Evolutionary conservation across 2,113 vertebrate species (phyloP).

Genomic region (Myocastor coypus): DNA sequence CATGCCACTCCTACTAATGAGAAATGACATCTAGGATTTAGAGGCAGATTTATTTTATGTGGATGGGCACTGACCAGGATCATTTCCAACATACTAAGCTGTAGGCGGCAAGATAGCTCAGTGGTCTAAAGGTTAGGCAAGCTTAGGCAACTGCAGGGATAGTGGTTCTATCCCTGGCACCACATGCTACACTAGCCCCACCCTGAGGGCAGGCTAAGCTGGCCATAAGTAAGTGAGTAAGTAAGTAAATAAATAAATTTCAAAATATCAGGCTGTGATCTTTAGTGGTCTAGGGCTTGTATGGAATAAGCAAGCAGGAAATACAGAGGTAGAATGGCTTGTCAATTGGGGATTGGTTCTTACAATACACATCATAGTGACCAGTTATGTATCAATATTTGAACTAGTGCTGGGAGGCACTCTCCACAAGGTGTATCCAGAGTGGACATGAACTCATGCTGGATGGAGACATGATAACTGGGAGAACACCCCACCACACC

Average conservation of each 20-base stretch:
- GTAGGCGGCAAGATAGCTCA: background rate
- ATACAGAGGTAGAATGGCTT: background rate
- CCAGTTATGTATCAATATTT: background rate
- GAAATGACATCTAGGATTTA: background rate
- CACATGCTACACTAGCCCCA: too few relatives aligned
- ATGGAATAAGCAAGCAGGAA: background rate
- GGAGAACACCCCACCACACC: background rate
- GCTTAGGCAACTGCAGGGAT: too few relatives aligned
- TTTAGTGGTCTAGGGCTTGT: background rate
- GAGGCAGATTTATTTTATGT: background rate
- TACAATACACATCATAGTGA: background rate
- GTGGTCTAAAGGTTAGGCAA: too few relatives aligned
- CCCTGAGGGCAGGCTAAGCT: too few relatives aligned
- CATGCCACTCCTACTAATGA: background rate
- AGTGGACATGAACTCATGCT: background rate
- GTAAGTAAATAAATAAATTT: background rate
- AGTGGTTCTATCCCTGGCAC: too few relatives aligned
- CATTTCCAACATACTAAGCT: background rate
- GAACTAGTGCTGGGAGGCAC: too few relatives aligned
- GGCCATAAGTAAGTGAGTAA: too few relatives aligned
- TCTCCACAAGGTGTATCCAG: background rate
- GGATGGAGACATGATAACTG: background rate
- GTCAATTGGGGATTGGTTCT: background rate
- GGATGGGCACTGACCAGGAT: background rate
- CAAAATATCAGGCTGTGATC: background rate